Evolutionary conservation across 1,140 invertebrate genomes (phyloP).

Genomic region (Tetragnatha versicolor): DNA sequence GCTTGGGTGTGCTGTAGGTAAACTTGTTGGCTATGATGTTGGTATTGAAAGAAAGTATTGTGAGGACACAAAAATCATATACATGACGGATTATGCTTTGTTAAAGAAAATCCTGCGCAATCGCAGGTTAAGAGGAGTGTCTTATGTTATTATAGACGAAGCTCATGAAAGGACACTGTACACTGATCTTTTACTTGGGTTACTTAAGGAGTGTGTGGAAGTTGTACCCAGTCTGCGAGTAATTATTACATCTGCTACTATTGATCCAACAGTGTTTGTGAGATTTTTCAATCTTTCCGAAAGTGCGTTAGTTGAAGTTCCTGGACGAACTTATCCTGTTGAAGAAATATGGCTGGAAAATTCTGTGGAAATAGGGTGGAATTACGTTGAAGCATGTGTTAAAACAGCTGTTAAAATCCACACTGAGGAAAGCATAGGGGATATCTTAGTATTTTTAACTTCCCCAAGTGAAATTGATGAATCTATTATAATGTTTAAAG

Average conservation of each 20-base stretch:
- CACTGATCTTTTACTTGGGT: constrained; percentile 89
- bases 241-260: constrained; percentile 95
- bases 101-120: constrained; percentile 85
- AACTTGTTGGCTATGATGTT: constrained; percentile 95
- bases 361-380: constrained; percentile 79
- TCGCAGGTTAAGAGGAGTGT: constrained; percentile 72
- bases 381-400: constrained; percentile 86
- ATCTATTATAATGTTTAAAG: constrained; percentile 73
- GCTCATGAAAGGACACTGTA: constrained; percentile 95
- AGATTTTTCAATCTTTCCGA: constrained; percentile 80
- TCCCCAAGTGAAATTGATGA: constrained; percentile 89
- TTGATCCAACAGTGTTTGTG: constrained; percentile 92
- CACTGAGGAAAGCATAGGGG: constrained; percentile 75
- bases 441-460: constrained; percentile 93
- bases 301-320: constrained; percentile 80
- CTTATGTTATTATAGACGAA: constrained; percentile 92
- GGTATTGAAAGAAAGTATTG: constrained; percentile 93
- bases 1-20: constrained; percentile 77
- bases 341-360: constrained; percentile 75
- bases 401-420: constrained; percentile 82
- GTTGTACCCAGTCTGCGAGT: constrained; percentile 88
- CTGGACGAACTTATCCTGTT: constrained; percentile 87
- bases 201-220: constrained; percentile 81
- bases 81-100: constrained; percentile 96
- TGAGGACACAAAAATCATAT: constrained; percentile 87